Evolutionary conservation across 2,113 vertebrate genomes (phyloP).

Genomic region (Rhinoptilus africanus): DNA sequence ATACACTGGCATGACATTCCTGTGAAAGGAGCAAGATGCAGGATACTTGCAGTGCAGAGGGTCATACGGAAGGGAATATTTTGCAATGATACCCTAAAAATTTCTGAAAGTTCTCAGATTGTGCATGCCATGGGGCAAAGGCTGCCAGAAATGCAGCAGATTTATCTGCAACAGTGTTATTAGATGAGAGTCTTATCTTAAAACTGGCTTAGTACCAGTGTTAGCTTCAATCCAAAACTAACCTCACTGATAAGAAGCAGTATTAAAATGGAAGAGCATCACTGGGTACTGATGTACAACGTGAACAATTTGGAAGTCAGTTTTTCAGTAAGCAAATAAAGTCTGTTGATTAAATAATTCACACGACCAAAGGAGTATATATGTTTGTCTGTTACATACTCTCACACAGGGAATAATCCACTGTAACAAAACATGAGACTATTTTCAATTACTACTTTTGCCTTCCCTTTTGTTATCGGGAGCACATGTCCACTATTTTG

Average conservation of each 20-base stretch:
- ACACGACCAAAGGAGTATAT: accelerated
- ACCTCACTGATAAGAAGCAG: neutral
- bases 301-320: neutral
- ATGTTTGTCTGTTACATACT: neutral
- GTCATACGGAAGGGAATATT: neutral
- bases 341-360: neutral
- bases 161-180: neutral
- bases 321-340: neutral
- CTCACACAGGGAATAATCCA: neutral
- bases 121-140: neutral
- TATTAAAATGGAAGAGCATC: neutral
- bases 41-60: neutral
- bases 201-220: neutral
- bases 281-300: neutral
- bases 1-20: neutral
- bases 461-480: neutral
- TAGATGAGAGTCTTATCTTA: neutral
- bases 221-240: neutral
- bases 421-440: neutral
- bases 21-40: neutral
- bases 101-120: neutral
- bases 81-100: neutral
- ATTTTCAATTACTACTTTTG: neutral
- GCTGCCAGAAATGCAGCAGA: neutral
- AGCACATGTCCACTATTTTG: neutral